Conservation (phyloP, 1,140 invertebrate genomes). For the Leguminivora glycinivorella region DNA sequence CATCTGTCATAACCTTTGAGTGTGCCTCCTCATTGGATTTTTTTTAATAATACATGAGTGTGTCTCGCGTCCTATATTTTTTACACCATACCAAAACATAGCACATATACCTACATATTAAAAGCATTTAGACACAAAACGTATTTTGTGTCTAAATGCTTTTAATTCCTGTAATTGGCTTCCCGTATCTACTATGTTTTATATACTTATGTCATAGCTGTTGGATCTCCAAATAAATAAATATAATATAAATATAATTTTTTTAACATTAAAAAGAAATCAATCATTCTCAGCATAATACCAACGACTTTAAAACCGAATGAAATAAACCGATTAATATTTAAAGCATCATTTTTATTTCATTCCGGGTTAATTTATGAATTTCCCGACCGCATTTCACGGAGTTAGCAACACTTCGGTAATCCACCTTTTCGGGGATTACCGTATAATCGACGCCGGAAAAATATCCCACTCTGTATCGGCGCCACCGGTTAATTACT, state of each 20-base stretch:
- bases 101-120: no score
- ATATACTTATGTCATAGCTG: no score
- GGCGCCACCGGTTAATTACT: conserved; percentile 69
- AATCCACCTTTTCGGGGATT: conserved; percentile 63
- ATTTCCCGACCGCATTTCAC: conserved; percentile 41
- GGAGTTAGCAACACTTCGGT: conserved; percentile 49
- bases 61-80: no score
- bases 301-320: background rate
- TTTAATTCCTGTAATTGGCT: no score
- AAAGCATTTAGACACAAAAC: no score
- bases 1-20: no score
- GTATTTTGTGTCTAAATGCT: no score
- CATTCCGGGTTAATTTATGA: conserved; percentile 27
- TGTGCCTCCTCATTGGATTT: no score
- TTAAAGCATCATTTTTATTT: conserved; percentile 33
- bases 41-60: no score
- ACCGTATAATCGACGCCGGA: conserved; percentile 56
- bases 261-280: background rate
- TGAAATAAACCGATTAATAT: conserved; percentile 30
- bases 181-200: no score
- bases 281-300: background rate
- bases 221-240: no score
- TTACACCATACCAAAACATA: no score
- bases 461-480: conserved; percentile 65
- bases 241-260: background rate